These are phyloP conservation scores for Hiodon tergisus DNA, from an alignment of 2,113 vertebrate species.

Conservation along the genomic window DNA sequence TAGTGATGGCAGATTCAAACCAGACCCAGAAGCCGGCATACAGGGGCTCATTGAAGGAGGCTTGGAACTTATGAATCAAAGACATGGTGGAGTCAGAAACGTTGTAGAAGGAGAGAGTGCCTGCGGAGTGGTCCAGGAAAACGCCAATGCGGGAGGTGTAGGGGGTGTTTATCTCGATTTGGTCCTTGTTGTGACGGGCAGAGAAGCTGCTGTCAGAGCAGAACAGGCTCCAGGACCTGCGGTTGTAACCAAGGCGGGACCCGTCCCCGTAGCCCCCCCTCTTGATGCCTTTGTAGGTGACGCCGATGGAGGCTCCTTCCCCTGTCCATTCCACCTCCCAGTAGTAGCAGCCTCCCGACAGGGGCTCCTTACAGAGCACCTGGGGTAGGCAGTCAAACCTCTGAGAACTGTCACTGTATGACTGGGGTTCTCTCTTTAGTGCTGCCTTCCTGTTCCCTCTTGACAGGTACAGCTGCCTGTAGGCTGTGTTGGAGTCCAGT, in stretches of 20 bases:
- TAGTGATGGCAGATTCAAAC: constrained; percentile 63
- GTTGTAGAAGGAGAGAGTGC: constrained; percentile 65
- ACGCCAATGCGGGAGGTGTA: constrained; percentile 68
- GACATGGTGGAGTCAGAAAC: constrained; percentile 60
- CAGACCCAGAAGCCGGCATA: constrained; percentile 79
- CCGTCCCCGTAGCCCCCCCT: constrained; percentile 66
- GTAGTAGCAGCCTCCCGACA: constrained; percentile 66
- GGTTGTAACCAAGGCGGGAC: constrained; percentile 73
- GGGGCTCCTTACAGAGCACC: constrained; percentile 65
- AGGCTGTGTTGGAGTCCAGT: constrained; percentile 65
- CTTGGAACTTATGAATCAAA: constrained; percentile 68
- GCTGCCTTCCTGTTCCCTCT: constrained; percentile 63
- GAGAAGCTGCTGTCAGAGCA: constrained; percentile 75
- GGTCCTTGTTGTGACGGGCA: constrained; percentile 71
- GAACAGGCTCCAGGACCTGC: constrained; percentile 76
- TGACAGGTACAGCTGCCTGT: constrained; percentile 65
- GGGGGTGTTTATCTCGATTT: constrained; percentile 55
- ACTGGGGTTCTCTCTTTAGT: constrained; percentile 62
- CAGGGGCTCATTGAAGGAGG: constrained; percentile 65
- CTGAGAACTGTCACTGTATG: constrained; percentile 49
- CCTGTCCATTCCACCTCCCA: constrained; percentile 74
- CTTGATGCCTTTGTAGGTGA: constrained; percentile 73
- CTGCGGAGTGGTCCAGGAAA: constrained; percentile 63
- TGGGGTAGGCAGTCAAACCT: constrained; percentile 69
- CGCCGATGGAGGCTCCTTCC: constrained; percentile 63